Evolutionary conservation across 2,888 invertebrate genomes (phyloP).

Genomic region (Callimorpha dominula): DNA sequence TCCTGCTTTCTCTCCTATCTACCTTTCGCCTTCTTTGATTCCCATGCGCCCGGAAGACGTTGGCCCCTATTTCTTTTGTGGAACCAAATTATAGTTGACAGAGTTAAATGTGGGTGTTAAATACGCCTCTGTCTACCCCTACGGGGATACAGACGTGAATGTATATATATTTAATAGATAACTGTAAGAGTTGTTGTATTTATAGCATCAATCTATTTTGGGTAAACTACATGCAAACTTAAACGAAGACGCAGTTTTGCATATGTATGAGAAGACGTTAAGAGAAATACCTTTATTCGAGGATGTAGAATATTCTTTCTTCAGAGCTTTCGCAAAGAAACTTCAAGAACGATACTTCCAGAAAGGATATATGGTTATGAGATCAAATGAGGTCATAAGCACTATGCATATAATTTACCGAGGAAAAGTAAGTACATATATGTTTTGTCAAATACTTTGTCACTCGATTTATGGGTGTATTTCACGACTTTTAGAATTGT

Average conservation of each 20-base stretch:
- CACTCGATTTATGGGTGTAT: neutral
- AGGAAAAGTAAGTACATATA: constrained; percentile 70
- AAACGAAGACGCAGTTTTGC: constrained; percentile 84
- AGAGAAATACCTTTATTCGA: constrained; percentile 85
- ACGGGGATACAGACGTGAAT: neutral
- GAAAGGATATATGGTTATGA: constrained; percentile 80
- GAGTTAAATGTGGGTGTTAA: too few species aligned
- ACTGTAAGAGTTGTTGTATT: neutral
- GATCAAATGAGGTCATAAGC: constrained; percentile 76
- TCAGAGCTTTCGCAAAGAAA: constrained; percentile 84
- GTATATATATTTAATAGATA: neutral
- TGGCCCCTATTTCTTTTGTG: too few species aligned
- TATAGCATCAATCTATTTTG: constrained; percentile 79
- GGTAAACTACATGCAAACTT: constrained; percentile 84
- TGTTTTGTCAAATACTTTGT: neutral
- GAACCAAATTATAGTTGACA: too few species aligned
- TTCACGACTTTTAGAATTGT: neutral
- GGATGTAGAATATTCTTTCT: constrained; percentile 83
- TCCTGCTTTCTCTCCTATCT: too few species aligned
- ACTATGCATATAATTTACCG: constrained; percentile 81
- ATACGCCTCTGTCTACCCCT: too few species aligned
- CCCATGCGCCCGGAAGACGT: too few species aligned
- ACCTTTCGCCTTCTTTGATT: too few species aligned
- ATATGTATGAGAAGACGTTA: constrained; percentile 84
- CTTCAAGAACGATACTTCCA: constrained; percentile 78